phyloP scores from a whole-genome alignment of 2,113 vertebrate genomes.

The Poeciliopsis prolifica region DNA sequence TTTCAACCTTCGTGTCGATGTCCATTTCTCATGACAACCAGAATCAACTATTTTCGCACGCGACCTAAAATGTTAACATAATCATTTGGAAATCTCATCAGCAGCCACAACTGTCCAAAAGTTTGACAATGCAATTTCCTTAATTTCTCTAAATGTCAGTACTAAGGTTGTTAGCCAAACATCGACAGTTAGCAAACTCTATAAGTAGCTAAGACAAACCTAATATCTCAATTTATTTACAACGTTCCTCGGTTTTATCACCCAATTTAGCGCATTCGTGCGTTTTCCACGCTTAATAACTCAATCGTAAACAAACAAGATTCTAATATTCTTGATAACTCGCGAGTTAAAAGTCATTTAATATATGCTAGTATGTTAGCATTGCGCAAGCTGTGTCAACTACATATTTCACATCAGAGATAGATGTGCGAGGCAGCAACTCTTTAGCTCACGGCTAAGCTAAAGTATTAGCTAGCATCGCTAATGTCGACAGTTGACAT shows the following conservation, averaged over 20 bases:
- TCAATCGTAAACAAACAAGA: not conserved
- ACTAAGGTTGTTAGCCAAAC: not conserved
- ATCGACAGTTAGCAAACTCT: not conserved
- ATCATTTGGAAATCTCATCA: not conserved
- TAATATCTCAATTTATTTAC: constrained; percentile 5
- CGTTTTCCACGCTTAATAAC: not conserved
- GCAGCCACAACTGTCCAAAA: not conserved
- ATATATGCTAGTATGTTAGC: not conserved
- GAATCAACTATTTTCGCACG: constrained; percentile 5
- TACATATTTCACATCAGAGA: constrained; percentile 32
- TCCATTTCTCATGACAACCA: not conserved
- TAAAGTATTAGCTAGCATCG: constrained; percentile 36
- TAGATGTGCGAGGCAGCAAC: constrained; percentile 30
- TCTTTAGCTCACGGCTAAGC: constrained; percentile 44
- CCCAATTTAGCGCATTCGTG: constrained; percentile 28
- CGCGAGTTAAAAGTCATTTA: too few relatives aligned
- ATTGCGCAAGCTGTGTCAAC: constrained; percentile 8
- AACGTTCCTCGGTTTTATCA: constrained; percentile 1
- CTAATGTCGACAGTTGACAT: constrained; percentile 45
- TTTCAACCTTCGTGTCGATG: not conserved
- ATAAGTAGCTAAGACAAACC: not conserved
- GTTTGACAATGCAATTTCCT: not conserved
- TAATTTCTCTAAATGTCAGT: not conserved
- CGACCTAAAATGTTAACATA: not conserved
- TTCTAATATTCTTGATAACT: not conserved